Evolutionary conservation across 2,888 invertebrate genomes (phyloP).

Genomic region (Scotopteryx bipunctaria): DNA sequence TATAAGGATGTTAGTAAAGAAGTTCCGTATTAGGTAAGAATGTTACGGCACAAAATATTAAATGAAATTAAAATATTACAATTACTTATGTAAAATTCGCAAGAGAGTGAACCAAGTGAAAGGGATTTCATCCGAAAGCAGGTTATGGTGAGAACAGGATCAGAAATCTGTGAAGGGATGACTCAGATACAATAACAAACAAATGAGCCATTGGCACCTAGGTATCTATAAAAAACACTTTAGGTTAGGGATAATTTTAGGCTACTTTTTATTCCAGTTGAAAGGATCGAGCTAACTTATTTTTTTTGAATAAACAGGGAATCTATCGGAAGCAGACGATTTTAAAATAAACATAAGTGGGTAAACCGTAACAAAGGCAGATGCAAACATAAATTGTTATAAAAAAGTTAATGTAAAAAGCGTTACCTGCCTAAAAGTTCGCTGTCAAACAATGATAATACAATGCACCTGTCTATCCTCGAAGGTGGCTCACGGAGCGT

Average conservation of each 20-base stretch:
- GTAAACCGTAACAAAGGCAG: slow-evolving; percentile 10
- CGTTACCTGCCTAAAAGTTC: slow-evolving; percentile 32
- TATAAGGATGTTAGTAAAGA: neutral
- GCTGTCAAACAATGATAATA: slow-evolving; percentile 27
- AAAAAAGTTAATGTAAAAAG: slow-evolving; percentile 27
- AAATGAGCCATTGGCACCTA: too few relatives aligned
- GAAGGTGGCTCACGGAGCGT: slow-evolving; percentile 50
- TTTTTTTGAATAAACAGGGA: neutral
- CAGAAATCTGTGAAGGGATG: slow-evolving; percentile 17
- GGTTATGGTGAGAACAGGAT: slow-evolving; percentile 27
- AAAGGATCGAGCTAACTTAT: too few relatives aligned
- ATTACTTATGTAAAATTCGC: slow-evolving; percentile 22
- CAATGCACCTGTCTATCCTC: slow-evolving; percentile 50
- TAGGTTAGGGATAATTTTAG: neutral
- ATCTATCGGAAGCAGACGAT: neutral
- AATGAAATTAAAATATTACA: slow-evolving; percentile 1
- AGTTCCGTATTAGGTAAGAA: slow-evolving; percentile 8
- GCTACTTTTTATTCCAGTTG: neutral
- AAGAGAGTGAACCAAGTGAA: slow-evolving; percentile 37
- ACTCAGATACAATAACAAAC: slow-evolving; percentile 6
- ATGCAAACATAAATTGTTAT: slow-evolving; percentile 8
- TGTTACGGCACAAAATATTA: slow-evolving; percentile 5
- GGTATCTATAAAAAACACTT: neutral
- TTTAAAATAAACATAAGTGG: slow-evolving; percentile 1
- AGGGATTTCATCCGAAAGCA: slow-evolving; percentile 33